phyloP scores from a whole-genome alignment of 35 echinoderm and acorn worm species.

The Acanthaster planci region DNA sequence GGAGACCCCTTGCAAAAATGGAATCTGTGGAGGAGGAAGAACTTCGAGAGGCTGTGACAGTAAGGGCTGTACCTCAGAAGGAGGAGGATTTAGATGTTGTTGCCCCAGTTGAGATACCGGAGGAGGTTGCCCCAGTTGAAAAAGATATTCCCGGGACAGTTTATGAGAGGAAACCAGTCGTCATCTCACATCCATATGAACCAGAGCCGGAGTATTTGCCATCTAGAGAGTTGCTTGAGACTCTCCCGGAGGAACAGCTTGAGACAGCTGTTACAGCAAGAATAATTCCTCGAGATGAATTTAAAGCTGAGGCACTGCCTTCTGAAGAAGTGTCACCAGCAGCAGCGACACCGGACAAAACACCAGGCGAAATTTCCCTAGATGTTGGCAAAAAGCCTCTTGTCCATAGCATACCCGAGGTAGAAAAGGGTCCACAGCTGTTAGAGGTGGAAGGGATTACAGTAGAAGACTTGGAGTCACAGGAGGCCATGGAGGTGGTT shows the following conservation, averaged over 20 bases:
- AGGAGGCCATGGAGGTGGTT: not conserved
- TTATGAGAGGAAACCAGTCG: not conserved
- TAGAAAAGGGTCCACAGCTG: conserved; percentile 13
- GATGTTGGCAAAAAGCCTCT: not conserved
- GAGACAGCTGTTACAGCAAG: conserved; percentile 26
- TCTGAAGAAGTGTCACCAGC: not conserved
- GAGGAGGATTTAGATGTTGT: conserved; percentile 56
- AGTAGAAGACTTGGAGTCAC: conserved; percentile 4
- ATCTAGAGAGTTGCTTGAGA: not conserved
- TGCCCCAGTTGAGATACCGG: conserved; percentile 23
- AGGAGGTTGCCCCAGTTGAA: conserved; percentile 48
- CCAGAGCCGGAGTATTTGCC: not conserved
- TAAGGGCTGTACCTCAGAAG: conserved; percentile 3
- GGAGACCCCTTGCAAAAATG: conserved; percentile 25
- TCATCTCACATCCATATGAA: conserved; percentile 23
- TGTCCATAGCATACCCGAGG: not conserved
- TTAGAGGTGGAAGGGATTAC: conserved; percentile 4
- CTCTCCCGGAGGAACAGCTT: conserved; percentile 21
- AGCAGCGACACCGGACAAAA: not conserved
- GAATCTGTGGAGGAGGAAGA: conserved; percentile 9
- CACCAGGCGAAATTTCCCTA: not conserved
- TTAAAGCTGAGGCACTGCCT: not conserved
- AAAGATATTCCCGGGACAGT: not conserved
- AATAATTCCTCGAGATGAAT: not conserved
- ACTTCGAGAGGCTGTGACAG: conserved; percentile 11